Evolutionary conservation across 23 tunicate species (phyloP), one percentile per base, ranked within the genome.

Genomic region (Styela clava): DNA sequence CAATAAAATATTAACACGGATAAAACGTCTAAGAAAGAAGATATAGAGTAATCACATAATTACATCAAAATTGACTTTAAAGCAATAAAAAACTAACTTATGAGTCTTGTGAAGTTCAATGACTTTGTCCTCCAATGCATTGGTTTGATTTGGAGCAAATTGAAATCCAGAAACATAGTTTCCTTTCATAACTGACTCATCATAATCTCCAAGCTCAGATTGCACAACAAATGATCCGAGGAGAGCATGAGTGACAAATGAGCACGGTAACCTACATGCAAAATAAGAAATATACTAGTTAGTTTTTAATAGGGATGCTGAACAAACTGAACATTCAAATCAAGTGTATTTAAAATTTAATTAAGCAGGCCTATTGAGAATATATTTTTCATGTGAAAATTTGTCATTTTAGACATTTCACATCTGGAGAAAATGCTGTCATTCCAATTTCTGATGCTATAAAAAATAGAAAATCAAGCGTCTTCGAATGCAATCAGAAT

Each of bases 151-250:
- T 34, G 99, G 99, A 24, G 99, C 96, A 69, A 95, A 89, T 18
- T 86, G 29, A 62, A 90, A 90, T 21, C 90, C 92, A 5, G 63
- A 26, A 31, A 85, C 98, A 61, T 86, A 86, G 68, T 92, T 92
- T 33, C 86, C 86, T 73, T 70, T 82, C 97, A 91, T 91, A 44
- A 77, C 83, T 19, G 70, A 67, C 16, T 83, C 80, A 33, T 92
- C 91, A 68, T 65, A 90, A 84, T 95, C 96, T 3, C 99, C 99
- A 2, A 95, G 86, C 68, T 95, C 99, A 1, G 99, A 90, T 80
- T 95, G 99, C 12, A 86, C 96, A 26, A 90, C 99, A 31, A 70
- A 90, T 7, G 99, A 86, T 16, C 99, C 99, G 31, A 95, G 93
- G 36, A 95, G 79, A 2, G 96, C 88, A 51, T 89, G 99, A 22